Evolutionary conservation across 2,888 invertebrate species (phyloP).

Genomic region (Erynnis tages): DNA sequence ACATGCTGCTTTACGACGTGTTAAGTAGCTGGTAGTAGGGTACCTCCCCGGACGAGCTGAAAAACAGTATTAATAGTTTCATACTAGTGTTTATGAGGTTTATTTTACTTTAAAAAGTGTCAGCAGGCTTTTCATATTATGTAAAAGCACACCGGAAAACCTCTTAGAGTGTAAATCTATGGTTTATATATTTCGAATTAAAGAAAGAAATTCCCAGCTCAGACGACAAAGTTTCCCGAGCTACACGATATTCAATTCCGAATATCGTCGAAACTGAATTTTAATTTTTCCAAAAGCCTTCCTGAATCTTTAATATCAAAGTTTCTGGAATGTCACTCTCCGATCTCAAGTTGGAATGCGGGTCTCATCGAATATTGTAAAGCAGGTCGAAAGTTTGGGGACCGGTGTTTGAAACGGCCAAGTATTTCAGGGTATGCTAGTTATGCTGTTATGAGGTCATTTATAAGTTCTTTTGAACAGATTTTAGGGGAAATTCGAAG

Average conservation of each 20-base stretch:
- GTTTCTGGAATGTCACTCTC: conserved; percentile 32
- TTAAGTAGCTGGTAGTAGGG: too few species aligned
- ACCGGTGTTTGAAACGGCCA: conserved; percentile 4
- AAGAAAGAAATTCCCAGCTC: conserved; percentile 5
- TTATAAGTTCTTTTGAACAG: background rate
- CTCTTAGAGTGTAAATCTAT: too few species aligned
- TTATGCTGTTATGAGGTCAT: conserved; percentile 5
- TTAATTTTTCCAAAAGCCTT: conserved; percentile 28
- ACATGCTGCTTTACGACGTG: too few species aligned
- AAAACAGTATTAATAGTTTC: too few species aligned
- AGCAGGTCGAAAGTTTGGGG: conserved; percentile 19
- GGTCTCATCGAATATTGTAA: conserved; percentile 18
- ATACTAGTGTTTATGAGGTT: too few species aligned
- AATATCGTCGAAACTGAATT: conserved; percentile 25
- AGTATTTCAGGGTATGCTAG: conserved; percentile 8
- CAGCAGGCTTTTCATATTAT: too few species aligned
- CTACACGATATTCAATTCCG: conserved; percentile 13
- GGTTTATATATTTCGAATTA: too few species aligned
- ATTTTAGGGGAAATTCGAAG: background rate
- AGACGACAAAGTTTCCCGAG: conserved; percentile 14
- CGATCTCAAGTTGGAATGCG: conserved; percentile 33
- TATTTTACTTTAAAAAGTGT: too few species aligned
- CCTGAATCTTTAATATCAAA: conserved; percentile 31
- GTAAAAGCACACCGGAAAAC: too few species aligned
- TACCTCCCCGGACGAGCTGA: too few species aligned